Conservation (phyloP, 2,797 vertebrate genomes). For the Mareca penelope region DNA sequence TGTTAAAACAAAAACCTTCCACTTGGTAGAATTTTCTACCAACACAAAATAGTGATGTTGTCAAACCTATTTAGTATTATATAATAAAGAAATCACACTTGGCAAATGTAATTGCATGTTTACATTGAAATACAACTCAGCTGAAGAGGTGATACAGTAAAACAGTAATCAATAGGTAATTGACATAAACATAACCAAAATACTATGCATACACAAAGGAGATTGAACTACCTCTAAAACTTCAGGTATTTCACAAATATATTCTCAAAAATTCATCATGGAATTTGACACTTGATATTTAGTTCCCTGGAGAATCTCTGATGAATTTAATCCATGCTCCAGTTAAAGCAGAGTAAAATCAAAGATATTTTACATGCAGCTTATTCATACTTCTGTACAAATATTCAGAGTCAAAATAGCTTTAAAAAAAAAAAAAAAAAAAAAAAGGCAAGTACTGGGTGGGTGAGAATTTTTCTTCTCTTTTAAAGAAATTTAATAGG, state of each 20-base stretch:
- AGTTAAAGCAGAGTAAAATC: background rate
- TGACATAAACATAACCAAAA: background rate
- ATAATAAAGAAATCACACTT: background rate
- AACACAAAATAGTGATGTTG: background rate
- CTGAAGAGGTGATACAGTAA: background rate
- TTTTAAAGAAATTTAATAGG: background rate
- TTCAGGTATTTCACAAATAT: background rate
- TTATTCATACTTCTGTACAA: background rate
- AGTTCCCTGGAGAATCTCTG: background rate
- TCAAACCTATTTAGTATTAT: background rate
- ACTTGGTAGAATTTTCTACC: slow-evolving; percentile 41
- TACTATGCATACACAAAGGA: background rate
- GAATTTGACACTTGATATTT: background rate
- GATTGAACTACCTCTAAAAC: background rate
- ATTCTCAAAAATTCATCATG: background rate
- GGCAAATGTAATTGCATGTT: background rate
- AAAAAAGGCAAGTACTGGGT: background rate
- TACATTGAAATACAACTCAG: background rate
- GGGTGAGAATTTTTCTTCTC: background rate
- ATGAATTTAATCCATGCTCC: background rate
- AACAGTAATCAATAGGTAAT: background rate
- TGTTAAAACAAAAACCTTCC: slow-evolving; percentile 53
- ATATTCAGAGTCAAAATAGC: background rate
- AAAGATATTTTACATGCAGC: background rate
- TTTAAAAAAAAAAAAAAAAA: background rate